These are phyloP conservation scores for Sebastes iracundus DNA, from an alignment of 2,797 vertebrate species.

Conservation along the genomic window DNA sequence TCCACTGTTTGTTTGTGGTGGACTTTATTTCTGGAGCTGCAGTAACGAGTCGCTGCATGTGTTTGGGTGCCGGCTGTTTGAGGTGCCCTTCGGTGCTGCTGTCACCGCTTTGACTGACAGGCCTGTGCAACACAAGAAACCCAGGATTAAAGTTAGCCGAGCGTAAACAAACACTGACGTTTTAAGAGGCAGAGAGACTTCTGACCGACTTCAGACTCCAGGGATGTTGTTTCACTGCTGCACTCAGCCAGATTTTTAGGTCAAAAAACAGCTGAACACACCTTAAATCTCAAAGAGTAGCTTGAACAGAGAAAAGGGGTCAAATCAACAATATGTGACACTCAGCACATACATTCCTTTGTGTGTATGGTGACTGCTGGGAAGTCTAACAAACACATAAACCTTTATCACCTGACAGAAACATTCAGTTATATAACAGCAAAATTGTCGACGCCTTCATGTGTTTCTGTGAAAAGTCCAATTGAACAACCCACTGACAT, in stretches of 20 bases:
- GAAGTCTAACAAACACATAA: background rate
- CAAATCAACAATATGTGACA: background rate
- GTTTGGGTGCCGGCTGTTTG: slow-evolving; percentile 2
- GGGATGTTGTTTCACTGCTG: background rate
- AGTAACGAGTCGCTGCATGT: slow-evolving; percentile 53
- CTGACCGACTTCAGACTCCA: background rate
- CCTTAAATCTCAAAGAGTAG: background rate
- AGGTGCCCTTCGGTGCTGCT: slow-evolving; percentile 68
- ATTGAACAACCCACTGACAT: background rate
- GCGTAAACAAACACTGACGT: slow-evolving; percentile 71
- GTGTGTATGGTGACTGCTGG: background rate
- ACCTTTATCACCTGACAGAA: background rate
- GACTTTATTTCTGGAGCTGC: slow-evolving; percentile 28
- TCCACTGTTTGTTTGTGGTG: slow-evolving; percentile 36
- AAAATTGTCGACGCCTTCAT: background rate
- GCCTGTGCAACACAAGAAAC: slow-evolving; percentile 58
- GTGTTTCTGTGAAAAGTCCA: background rate
- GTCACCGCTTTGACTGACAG: slow-evolving; percentile 78
- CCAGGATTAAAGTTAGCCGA: slow-evolving; percentile 70
- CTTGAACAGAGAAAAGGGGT: background rate
- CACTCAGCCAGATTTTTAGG: background rate
- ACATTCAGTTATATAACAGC: background rate
- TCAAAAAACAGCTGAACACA: background rate
- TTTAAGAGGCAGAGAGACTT: slow-evolving; percentile 27
- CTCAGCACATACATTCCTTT: background rate